Evolutionary conservation across 2,113 vertebrate species (phyloP), one percentile per base, ranked within the genome.

Genomic region (Eurystomus gularis): DNA sequence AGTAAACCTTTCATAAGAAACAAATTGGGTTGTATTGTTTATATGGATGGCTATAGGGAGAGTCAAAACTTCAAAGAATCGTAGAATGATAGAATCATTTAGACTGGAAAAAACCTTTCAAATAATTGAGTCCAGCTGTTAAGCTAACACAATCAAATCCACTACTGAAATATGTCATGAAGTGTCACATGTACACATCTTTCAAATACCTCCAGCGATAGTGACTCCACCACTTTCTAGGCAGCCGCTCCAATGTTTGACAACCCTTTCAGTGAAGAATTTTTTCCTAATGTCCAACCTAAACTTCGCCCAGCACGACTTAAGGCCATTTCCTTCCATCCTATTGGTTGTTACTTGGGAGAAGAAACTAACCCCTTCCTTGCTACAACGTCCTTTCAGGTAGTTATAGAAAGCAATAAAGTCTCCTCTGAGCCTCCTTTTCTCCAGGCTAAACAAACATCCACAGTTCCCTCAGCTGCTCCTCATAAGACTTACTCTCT

Each of bases 341-440:
- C 9, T 39, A 5, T 23, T 1, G 1, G 5, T 46, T 64, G 25
- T 28, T 42, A 35, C 24, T 26, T 81, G 2, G 9, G 17, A 72
- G 2, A 72, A 58, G 24, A 40, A 28, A 26, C 15, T 1, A 2
- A 11, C 17, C 6, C 4, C 10, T 13, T 35, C 13, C 18, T 49
- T 2, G 3, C 16, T 13, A 31, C 11, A 39, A 17, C 13, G 12
- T 64, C 21, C 29, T 46, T 51, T 44, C 33, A 55, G 12, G 37
- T 11, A 23, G 15, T 0, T 49, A 7, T 14, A 31, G 12, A 40
- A 4, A 40, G 7, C 0, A 1, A 4, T 49, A 37, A 57, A 2
- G 28, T 72, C 31, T 44, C 5, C 28, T 9, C 7, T 79, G 3
- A 75, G 5, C 16, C 11, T 71, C 12, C 15, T 86, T 46, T 91